These are phyloP conservation scores for Drosophila auraria DNA, from an alignment of 1,140 invertebrate species.

Conservation along the genomic window DNA sequence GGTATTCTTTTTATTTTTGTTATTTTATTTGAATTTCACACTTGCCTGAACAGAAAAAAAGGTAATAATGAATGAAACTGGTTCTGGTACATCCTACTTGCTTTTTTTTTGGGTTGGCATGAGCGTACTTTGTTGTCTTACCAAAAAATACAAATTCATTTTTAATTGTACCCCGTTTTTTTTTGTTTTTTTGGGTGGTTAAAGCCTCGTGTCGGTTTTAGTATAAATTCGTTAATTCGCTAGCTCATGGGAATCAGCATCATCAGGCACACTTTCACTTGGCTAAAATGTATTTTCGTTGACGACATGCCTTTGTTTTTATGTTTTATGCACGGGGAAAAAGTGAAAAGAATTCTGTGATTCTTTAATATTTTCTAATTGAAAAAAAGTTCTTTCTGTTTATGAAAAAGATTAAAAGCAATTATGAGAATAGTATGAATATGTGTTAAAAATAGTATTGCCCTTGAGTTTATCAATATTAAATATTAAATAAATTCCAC, in stretches of 20 bases:
- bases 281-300: conserved; percentile 17
- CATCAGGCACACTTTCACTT: conserved; percentile 44
- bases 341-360: neutral
- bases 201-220: conserved; percentile 33
- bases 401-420: too few species aligned
- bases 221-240: conserved; percentile 24
- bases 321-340: neutral
- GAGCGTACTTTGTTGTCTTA: conserved; percentile 11
- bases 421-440: too few species aligned
- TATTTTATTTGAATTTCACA: conserved; percentile 46
- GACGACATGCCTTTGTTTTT: conserved; percentile 7
- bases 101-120: conserved; percentile 1
- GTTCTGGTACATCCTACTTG: conserved; percentile 22
- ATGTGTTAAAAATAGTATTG: too few species aligned
- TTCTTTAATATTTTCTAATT: neutral
- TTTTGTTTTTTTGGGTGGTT: conserved; percentile 24
- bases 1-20: conserved; percentile 12
- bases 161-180: conserved; percentile 55
- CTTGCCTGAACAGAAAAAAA: conserved; percentile 35
- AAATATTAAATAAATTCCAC: neutral
- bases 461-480: too few species aligned
- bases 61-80: conserved; percentile 9
- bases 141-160: conserved; percentile 56
- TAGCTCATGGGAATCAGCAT: conserved; percentile 28
- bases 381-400: neutral